Percentiles rank a stretch among this genome's conserved stretches.
Evolutionary conservation across 1,140 invertebrate species (phyloP).

Genomic region (Heliconius nattereri): DNA sequence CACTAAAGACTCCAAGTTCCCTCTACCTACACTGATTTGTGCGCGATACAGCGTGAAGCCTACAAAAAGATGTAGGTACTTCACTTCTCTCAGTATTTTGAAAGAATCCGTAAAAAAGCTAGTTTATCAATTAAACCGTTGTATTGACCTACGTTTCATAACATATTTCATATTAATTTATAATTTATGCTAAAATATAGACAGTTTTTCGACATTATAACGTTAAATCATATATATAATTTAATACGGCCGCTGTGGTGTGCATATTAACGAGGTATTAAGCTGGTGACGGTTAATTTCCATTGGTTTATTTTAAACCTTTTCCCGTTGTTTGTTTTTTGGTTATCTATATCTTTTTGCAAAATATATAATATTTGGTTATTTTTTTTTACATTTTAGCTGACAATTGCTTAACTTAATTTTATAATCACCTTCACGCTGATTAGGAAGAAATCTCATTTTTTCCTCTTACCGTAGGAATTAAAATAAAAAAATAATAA

Average conservation of each 20-base stretch:
- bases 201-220: neutral
- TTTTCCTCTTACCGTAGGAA: too few species aligned
- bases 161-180: neutral
- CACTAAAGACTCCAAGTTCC: too few species aligned
- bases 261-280: slow-evolving; percentile 8
- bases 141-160: neutral
- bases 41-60: too few species aligned
- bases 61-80: too few species aligned
- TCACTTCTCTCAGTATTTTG: too few species aligned
- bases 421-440: too few species aligned
- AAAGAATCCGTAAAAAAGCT: neutral
- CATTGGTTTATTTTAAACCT: slow-evolving; percentile 7
- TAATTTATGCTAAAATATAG: slow-evolving; percentile 1
- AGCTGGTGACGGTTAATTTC: neutral
- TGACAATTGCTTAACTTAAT: too few species aligned
- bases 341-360: neutral
- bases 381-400: neutral
- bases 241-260: neutral
- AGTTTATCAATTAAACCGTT: neutral
- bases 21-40: too few species aligned
- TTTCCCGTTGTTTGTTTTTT: neutral
- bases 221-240: neutral
- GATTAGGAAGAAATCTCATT: too few species aligned
- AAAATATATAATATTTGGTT: neutral
- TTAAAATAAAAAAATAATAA: too few species aligned